Base-by-base conservation (phyloP, 2,888 invertebrate genomes). In the Gonocerus acuteangulatus region DNA sequence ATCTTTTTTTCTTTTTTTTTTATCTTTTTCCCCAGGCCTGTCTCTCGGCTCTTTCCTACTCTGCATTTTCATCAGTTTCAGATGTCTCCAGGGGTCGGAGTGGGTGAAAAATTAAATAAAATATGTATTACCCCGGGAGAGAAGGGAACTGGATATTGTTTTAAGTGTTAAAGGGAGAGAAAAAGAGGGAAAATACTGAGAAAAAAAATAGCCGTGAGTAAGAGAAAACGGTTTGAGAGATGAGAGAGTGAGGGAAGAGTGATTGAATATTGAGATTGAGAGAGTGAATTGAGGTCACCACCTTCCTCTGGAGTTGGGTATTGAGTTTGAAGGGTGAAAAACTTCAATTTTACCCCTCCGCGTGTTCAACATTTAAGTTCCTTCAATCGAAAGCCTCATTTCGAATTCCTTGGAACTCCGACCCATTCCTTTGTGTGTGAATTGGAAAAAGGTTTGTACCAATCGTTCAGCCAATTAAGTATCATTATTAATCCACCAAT, bases 11-110 rank as follows among this genome's bases (percentile, higher is more conserved):
- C 45, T 39, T 39, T 15, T 13, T 39, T 39, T 39, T 39, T 39
- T 39, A 9, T 9, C n/a, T 13, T 39, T 39, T 39, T 39, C n/a
- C 16, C 47, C 47, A 4, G 13, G n/a, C 11, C 47, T 18, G 3
- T 3, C 45, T 45, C 15, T 44, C 39, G 27, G 48, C 34, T 58
- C 22, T 27, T 32, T 48, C 56, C 56, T 32, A 34, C 58, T 47
- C 58, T 59, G 62, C 58, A 59, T 62, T 62, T 62, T 52, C 58
- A 62, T 62, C 59, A 51, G 52, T 49, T 59, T 62, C 47, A 23
- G 58, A 21, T 48, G 36, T 57, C 57, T 59, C 57, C 36, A 23
- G 19, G 16, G 48, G 22, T 47, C 21, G 13, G 21, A 18, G n/a
- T 36, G 48, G 39, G 16, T 49, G 49, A 60, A 60, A 59, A 60